phyloP scores from a whole-genome alignment of 1,140 invertebrate species.

The Temnothorax curvispinosus region DNA sequence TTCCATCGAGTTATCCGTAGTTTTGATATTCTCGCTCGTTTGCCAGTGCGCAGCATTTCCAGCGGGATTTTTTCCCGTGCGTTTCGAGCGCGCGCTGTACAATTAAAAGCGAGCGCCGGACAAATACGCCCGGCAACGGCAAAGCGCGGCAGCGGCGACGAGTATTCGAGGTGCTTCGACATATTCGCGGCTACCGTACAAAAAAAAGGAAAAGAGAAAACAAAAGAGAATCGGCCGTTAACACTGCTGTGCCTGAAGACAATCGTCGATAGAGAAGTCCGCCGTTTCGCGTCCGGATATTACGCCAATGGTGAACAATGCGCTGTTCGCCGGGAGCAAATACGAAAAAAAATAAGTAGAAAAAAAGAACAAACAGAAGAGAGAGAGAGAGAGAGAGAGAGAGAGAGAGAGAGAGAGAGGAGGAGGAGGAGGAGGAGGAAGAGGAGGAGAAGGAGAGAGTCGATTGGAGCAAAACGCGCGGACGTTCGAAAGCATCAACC shows the following conservation, averaged over 20 bases:
- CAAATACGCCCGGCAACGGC: constrained; percentile 65
- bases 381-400: not conserved
- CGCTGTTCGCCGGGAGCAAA: constrained; percentile 41
- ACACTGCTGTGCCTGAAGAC: constrained; percentile 57
- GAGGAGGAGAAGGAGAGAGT: constrained; percentile 37
- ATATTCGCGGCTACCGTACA: constrained; percentile 27
- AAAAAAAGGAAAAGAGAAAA: constrained; percentile 17
- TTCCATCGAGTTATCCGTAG: constrained; percentile 58
- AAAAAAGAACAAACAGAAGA: not conserved
- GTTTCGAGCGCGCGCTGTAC: constrained; percentile 65
- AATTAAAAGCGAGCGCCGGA: constrained; percentile 72
- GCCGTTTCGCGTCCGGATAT: constrained; percentile 33
- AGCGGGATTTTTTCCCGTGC: constrained; percentile 51
- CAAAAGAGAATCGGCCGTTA: constrained; percentile 37
- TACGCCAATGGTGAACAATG: constrained; percentile 57
- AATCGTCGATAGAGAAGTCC: constrained; percentile 41
- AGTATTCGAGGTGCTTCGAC: constrained; percentile 45
- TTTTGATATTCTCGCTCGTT: constrained; percentile 59
- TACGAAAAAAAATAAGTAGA: constrained; percentile 32
- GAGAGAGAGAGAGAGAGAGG: too few relatives aligned
- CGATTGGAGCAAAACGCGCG: constrained; percentile 3
- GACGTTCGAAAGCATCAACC: constrained; percentile 53
- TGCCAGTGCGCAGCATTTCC: constrained; percentile 44
- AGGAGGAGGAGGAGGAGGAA: too few relatives aligned
- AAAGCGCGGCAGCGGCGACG: constrained; percentile 35